phyloP scores from a whole-genome alignment of 2,113 vertebrate genomes.

The Phrynocephalus versicolor region DNA sequence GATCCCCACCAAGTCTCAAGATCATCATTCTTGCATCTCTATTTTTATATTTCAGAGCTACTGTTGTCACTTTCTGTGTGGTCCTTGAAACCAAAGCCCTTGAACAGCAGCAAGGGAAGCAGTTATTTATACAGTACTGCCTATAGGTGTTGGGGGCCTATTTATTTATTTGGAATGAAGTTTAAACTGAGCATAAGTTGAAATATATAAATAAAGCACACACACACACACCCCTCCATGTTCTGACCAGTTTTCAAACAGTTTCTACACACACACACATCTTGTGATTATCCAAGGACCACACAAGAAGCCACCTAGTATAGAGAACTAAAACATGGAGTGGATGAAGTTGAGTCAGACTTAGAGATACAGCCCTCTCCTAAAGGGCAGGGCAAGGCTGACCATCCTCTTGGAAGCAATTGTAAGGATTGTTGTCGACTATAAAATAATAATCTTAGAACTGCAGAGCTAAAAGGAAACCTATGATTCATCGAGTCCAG shows the following conservation, averaged over 20 bases:
- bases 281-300: slow-evolving; percentile 71
- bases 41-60: slow-evolving; percentile 50
- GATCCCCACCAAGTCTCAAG: too few species aligned
- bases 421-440: too few species aligned
- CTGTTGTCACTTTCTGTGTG: slow-evolving; percentile 69
- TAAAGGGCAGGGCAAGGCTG: not conserved
- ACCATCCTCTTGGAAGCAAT: not conserved
- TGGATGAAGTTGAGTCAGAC: slow-evolving; percentile 22
- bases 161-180: slow-evolving; percentile 76
- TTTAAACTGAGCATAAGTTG: slow-evolving; percentile 77
- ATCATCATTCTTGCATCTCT: not conserved
- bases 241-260: not conserved
- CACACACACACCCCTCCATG: slow-evolving; percentile 65
- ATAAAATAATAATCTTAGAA: too few species aligned
- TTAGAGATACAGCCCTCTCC: slow-evolving; percentile 56
- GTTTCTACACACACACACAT: slow-evolving; percentile 63
- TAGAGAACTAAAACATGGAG: slow-evolving; percentile 5
- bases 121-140: slow-evolving; percentile 75
- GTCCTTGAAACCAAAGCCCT: slow-evolving; percentile 68
- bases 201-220: slow-evolving; percentile 74
- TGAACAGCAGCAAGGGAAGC: slow-evolving; percentile 63
- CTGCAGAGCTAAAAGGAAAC: too few species aligned
- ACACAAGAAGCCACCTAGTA: slow-evolving; percentile 69
- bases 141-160: slow-evolving; percentile 68
- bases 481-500: too few species aligned